Evolutionary conservation across 1,140 invertebrate genomes (phyloP).

Genomic region (Acromyrmex echinatior): DNA sequence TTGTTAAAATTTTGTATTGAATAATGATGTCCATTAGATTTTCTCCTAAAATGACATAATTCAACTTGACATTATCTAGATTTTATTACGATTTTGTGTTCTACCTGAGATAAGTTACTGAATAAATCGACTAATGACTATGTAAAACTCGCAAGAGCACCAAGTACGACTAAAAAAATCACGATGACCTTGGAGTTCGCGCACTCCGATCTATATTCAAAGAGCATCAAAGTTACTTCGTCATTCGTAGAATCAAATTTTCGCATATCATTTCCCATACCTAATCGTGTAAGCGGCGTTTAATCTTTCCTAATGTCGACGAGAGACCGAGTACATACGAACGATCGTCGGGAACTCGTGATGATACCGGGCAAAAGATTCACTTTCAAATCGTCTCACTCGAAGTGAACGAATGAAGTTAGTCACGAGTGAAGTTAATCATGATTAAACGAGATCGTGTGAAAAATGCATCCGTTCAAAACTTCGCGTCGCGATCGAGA

Average conservation of each 20-base stretch:
- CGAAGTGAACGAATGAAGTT: neutral
- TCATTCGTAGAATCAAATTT: neutral
- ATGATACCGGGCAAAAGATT: neutral
- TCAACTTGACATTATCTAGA: no score
- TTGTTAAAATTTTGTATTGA: no score
- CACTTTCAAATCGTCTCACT: neutral
- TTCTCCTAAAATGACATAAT: no score
- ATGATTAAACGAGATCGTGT: no score
- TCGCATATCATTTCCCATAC: neutral
- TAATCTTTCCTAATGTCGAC: neutral
- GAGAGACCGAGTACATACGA: neutral
- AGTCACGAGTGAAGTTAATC: neutral
- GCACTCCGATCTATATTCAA: neutral
- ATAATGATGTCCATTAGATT: no score
- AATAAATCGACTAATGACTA: neutral
- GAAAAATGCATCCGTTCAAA: neutral
- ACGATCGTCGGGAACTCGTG: neutral
- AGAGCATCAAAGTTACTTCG: neutral
- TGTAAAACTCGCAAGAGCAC: neutral
- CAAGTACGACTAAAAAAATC: neutral
- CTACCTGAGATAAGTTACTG: neutral
- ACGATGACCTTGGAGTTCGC: neutral
- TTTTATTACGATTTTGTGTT: no score
- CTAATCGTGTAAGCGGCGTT: neutral
- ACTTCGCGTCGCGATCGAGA: neutral